Evolutionary conservation across 1,140 invertebrate genomes (phyloP), one percentile per base, ranked within the genome.

Genomic region (Eumaeus atala): DNA sequence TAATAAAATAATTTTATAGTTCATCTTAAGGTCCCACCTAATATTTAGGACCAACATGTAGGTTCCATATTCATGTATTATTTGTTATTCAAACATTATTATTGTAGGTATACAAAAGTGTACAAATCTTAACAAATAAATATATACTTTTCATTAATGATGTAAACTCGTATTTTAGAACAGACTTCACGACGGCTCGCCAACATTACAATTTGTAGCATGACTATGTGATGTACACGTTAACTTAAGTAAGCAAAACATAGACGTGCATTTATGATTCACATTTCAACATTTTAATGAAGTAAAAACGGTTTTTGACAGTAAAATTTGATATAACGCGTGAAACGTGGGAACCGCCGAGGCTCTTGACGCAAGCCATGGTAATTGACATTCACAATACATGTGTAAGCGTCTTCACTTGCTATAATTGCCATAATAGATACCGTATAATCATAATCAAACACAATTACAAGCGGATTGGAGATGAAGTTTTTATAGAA

Each of bases 401-500:
- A 66, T 61, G 58, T 61, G 62, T 54, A 64, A 58, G 37, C 70
- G 62, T 77, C 71, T 70, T 69, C 59, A 52, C 51, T 70, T 65
- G 78, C 82, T 66, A 81, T 85, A 85, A 85, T 83, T 85, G 70
- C 68, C 71, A 73, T 75, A 81, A 83, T 84, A 79, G 72, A 70
- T 62, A 65, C 59, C 66, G 57, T 72, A 72, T 75, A 76, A 79
- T 77, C 70, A 76, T 75, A 81, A 79, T 79, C 80, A 81, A 81
- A 77, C 62, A 73, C 69, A 78, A 75, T 84, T 82, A 84, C 75
- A 73, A 67, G 70, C 64, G 67, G 66, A 74, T 80, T 77, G 73
- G 65, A 69, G 68, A 53, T 70, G 60, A 59, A 57, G 57, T 76
- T 77, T 76, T 75, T 77, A 61, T 82, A 44, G 59, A 5, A 9